phyloP scores from a whole-genome alignment of 2,797 vertebrate genomes.

The Rhincodon typus region DNA sequence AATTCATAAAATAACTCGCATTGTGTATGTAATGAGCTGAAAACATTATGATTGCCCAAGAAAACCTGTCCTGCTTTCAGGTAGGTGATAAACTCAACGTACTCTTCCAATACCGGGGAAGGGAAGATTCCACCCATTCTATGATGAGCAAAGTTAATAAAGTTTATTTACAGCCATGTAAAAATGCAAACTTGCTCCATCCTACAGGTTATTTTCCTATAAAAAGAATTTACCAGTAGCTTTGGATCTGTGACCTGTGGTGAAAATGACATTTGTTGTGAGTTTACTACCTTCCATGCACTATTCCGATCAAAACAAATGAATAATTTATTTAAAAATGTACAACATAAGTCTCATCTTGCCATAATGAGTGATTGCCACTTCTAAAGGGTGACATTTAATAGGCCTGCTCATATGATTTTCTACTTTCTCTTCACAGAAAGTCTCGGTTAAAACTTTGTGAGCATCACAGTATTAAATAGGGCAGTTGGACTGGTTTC shows the following conservation, averaged over 20 bases:
- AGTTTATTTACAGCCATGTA: background rate
- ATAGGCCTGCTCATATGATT: background rate
- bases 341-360: background rate
- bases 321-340: background rate
- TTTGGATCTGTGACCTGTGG: background rate
- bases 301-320: background rate
- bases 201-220: background rate
- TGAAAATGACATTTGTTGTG: background rate
- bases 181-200: background rate
- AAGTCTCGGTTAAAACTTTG: too few relatives aligned
- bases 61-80: too few relatives aligned
- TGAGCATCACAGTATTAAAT: background rate
- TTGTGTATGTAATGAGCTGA: too few relatives aligned
- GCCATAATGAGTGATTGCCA: background rate
- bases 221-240: background rate
- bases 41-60: too few relatives aligned
- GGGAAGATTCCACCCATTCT: too few relatives aligned
- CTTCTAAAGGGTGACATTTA: background rate
- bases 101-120: too few relatives aligned
- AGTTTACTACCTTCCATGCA: background rate
- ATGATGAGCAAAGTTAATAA: background rate
- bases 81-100: too few relatives aligned
- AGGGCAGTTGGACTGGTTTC: slow-evolving; percentile 36
- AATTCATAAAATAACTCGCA: too few relatives aligned
- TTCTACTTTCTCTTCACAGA: background rate